Conservation (phyloP, 2,797 vertebrate species). For the Alosa sapidissima region DNA sequence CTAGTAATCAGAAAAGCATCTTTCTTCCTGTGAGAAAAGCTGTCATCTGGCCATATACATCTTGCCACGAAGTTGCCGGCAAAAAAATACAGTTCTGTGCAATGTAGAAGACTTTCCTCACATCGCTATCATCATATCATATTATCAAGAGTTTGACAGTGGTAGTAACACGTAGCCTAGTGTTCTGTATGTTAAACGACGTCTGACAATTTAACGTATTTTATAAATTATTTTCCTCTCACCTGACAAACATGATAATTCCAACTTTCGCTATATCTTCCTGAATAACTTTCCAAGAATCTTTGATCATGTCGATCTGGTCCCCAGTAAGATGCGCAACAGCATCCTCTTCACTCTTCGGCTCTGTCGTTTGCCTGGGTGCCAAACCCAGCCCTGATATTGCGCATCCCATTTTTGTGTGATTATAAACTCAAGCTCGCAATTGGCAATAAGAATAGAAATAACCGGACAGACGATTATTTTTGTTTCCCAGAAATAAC, state of each 20-base stretch:
- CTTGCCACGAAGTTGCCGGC: not conserved
- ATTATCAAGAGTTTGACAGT: not conserved
- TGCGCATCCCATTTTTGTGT: constrained; percentile 74
- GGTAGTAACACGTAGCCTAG: not conserved
- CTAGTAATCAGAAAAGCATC: not conserved
- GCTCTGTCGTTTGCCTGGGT: constrained; percentile 59
- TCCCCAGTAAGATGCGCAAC: constrained; percentile 57
- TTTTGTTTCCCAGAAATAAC: not conserved
- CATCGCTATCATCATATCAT: not conserved
- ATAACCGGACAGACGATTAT: not conserved
- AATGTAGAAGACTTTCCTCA: not conserved
- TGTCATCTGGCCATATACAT: not conserved
- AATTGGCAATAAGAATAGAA: not conserved
- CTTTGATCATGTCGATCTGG: constrained; percentile 75
- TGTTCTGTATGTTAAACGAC: not conserved
- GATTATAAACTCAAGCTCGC: not conserved
- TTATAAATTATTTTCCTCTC: constrained; percentile 36
- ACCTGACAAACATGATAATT: constrained; percentile 84
- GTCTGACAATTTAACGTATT: not conserved
- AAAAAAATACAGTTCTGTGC: not conserved
- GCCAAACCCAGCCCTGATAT: constrained; percentile 69
- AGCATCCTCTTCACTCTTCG: constrained; percentile 51
- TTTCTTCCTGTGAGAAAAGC: not conserved
- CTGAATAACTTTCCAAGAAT: constrained; percentile 81
- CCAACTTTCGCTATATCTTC: constrained; percentile 82